Conservation (phyloP, 2,113 vertebrate genomes). For the Alouatta palliata region DNA sequence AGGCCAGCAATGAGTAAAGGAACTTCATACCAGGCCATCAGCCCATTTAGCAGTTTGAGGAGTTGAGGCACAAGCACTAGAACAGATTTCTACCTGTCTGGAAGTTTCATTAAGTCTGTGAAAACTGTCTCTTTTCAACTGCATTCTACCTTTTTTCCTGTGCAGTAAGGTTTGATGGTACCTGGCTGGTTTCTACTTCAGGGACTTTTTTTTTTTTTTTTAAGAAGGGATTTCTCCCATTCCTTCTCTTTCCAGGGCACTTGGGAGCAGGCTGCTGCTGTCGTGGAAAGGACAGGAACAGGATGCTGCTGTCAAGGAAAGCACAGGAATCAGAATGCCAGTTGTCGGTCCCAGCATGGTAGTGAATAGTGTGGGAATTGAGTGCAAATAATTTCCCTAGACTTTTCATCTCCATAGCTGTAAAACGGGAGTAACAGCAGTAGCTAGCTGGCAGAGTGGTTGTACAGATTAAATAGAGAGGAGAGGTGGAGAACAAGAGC, state of each 20-base stretch:
- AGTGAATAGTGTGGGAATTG: neutral
- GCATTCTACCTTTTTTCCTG: neutral
- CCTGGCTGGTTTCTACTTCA: neutral
- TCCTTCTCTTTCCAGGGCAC: neutral
- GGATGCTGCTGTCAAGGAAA: neutral
- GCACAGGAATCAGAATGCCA: neutral
- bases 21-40: neutral
- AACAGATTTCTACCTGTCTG: neutral
- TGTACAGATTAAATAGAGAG: too few relatives aligned
- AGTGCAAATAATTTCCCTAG: neutral
- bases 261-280: neutral
- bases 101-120: neutral
- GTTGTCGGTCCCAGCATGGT: neutral
- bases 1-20: neutral
- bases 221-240: neutral
- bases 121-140: neutral
- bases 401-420: neutral
- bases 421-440: neutral
- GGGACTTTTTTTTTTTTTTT: neutral
- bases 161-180: neutral
- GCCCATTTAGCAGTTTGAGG: neutral
- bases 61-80: neutral
- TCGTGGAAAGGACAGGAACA: neutral
- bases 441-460: neutral
- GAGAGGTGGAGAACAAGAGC: neutral